Percentiles rank a stretch among this genome's conserved stretches.
These are phyloP conservation scores for Ostrea edulis DNA, from an alignment of 1,140 invertebrate genomes.

Conservation along the genomic window DNA sequence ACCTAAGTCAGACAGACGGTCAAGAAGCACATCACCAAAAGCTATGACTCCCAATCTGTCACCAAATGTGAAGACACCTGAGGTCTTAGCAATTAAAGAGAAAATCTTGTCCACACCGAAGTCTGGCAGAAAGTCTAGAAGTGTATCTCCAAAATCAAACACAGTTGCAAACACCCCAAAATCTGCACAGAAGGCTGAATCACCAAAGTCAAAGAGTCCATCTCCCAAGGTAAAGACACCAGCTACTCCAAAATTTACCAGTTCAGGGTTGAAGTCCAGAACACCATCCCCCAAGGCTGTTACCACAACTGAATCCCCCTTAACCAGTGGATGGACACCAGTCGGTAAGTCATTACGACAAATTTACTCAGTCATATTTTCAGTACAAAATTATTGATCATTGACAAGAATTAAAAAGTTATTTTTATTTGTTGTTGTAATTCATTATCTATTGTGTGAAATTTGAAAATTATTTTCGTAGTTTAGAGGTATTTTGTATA, in stretches of 20 bases:
- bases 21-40: slow-evolving; percentile 39
- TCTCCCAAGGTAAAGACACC: slow-evolving; percentile 39
- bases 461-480: too few relatives aligned
- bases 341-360: background rate
- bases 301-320: background rate
- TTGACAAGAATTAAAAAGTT: background rate
- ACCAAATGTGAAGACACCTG: background rate
- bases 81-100: background rate
- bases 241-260: background rate
- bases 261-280: background rate
- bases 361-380: background rate
- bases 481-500: too few relatives aligned
- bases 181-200: background rate
- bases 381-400: background rate
- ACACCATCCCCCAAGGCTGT: slow-evolving; percentile 20
- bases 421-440: too few relatives aligned
- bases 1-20: slow-evolving; percentile 36
- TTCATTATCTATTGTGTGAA: too few relatives aligned
- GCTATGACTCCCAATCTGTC: background rate
- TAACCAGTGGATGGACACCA: slow-evolving; percentile 26
- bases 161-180: slow-evolving; percentile 32
- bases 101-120: slow-evolving; percentile 40
- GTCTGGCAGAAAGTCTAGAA: slow-evolving; percentile 38
- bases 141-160: slow-evolving; percentile 20
- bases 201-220: slow-evolving; percentile 1